These are phyloP conservation scores for Drosophila kuntzei DNA, from an alignment of 2,888 invertebrate genomes.

Conservation along the genomic window DNA sequence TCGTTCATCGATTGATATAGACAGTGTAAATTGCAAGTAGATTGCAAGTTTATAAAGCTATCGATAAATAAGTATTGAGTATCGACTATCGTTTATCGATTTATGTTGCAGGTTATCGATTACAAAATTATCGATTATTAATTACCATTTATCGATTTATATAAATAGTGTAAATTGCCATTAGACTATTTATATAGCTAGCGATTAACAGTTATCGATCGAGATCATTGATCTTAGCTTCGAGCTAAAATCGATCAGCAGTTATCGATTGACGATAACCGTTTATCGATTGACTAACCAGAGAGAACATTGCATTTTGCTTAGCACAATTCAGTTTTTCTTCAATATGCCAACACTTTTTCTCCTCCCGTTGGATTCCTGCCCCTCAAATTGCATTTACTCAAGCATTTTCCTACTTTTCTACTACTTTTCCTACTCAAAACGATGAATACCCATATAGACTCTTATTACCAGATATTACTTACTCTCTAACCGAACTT, in stretches of 20 bases:
- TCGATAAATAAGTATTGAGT: no score
- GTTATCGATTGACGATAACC: neutral
- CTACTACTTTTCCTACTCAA: conserved; percentile 37
- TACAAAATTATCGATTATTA: neutral
- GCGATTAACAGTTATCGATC: no score
- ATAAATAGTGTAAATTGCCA: neutral
- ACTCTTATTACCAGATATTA: conserved; percentile 14
- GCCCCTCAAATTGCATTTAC: conserved; percentile 51
- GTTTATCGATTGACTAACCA: neutral
- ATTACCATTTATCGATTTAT: neutral
- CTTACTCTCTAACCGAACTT: conserved; percentile 18
- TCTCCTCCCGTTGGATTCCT: neutral
- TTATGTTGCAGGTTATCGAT: neutral
- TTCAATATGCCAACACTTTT: neutral
- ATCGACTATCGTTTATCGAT: neutral
- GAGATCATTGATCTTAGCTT: no score
- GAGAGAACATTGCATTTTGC: conserved; percentile 2
- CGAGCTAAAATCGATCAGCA: no score
- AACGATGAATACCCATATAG: neutral
- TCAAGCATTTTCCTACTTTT: conserved; percentile 38
- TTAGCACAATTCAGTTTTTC: neutral
- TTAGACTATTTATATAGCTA: no score
- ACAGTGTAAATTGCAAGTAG: neutral
- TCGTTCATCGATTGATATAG: neutral
- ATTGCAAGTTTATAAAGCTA: no score